Base-by-base conservation (phyloP, 1,140 invertebrate genomes). In the Drosophila bocki region DNA sequence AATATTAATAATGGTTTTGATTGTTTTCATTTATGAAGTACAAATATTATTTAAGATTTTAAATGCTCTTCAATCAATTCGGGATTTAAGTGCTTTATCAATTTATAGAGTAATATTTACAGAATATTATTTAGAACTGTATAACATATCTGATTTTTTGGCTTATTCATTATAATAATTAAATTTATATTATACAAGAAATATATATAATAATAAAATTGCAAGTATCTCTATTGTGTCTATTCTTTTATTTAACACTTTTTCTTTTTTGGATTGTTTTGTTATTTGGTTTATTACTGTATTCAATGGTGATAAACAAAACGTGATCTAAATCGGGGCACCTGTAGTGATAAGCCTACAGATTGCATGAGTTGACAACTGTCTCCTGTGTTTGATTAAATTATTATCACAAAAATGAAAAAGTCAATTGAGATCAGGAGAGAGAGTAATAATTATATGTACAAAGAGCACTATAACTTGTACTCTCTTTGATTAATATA, bases 291-390 rank as follows among this genome's bases (percentile, higher is more conserved):
- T 4, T 41, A 19, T n/a, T 13, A 67, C 62, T 45, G 32, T 70
- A 44, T 6, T 17, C 8, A 29, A 1, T 39, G 26, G 12, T n/a
- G 48, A 70, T 67, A 70, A 65, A 63, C n/a, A 75, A 56, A 50
- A 72, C 65, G 37, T 72, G 69, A 70, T 58, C 65, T 50, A 39
- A 59, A 59, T 35, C 12, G 22, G 37, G 35, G 37, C 53, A 62
- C 75, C 51, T 59, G 57, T 53, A 78, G 48, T 45, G 32, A 72
- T 76, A 75, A 75, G 51, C 29, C 37, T 58, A 67, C 50, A 71
- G 50, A 37, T 51, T 57, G 32, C 26, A 17, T 19, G 32, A 42
- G 39, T 51, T 69, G 64, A 44, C 35, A 61, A 42, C 7, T 39
- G 39, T 60, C 42, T 50, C 33, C 12, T 62, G 37, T 50, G 41